These are phyloP conservation scores for Sciurus vulgaris DNA, from an alignment of 2,797 vertebrate species.

Conservation along the genomic window DNA sequence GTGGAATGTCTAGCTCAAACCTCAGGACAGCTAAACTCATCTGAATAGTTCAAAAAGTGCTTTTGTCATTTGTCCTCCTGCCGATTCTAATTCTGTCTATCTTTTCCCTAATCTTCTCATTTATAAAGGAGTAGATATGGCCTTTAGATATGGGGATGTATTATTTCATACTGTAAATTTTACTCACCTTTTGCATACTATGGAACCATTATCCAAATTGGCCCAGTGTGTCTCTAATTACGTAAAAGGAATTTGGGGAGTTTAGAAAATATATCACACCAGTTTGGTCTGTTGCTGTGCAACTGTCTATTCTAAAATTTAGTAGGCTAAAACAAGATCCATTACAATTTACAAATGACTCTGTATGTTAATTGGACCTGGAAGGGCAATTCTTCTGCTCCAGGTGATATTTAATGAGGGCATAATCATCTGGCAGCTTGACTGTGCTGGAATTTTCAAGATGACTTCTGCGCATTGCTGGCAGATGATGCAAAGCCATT, in stretches of 20 bases:
- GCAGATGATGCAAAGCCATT: no score
- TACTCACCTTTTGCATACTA: background rate
- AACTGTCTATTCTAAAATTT: background rate
- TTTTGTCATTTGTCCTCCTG: background rate
- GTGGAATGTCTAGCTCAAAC: background rate
- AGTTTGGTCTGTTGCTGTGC: background rate
- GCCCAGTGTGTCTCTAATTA: background rate
- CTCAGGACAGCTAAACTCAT: accelerated
- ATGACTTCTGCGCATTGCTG: background rate
- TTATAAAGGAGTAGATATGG: background rate
- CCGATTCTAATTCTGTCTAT: background rate
- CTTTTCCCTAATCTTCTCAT: background rate
- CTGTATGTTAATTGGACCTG: background rate
- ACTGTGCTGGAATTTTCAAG: background rate
- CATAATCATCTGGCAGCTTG: slow-evolving; percentile 2
- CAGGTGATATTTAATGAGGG: slow-evolving; percentile 31
- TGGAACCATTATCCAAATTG: background rate
- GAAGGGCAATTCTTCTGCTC: slow-evolving; percentile 18
- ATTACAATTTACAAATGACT: background rate
- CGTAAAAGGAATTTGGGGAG: background rate
- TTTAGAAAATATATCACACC: background rate
- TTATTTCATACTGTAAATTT: background rate
- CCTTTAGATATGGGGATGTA: accelerated
- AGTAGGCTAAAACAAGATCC: background rate
- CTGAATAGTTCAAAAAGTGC: background rate